Percentiles rank a stretch among this genome's conserved stretches.
phyloP scores from a whole-genome alignment of 2,888 invertebrate species.

The Ochropleura leucogaster region DNA sequence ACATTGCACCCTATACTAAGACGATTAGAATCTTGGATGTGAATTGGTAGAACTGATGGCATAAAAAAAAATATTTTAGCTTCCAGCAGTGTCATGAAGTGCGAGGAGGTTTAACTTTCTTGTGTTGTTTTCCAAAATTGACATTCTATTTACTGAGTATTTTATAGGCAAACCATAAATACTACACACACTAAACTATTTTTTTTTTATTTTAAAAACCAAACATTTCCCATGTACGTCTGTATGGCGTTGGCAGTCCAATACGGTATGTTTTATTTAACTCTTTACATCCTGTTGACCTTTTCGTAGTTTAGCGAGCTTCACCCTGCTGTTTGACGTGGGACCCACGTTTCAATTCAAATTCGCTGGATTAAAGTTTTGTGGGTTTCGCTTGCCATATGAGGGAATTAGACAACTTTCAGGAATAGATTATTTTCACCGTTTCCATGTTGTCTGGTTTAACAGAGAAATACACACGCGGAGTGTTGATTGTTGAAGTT shows the following conservation, averaged over 20 bases:
- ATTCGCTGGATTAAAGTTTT: slow-evolving; percentile 51
- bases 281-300: slow-evolving; percentile 66
- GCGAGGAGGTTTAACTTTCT: too few species aligned
- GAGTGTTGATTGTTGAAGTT: slow-evolving; percentile 40
- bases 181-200: neutral
- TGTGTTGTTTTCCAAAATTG: too few species aligned
- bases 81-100: too few species aligned
- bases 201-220: neutral
- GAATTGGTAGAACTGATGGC: too few species aligned
- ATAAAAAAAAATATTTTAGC: too few species aligned
- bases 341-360: slow-evolving; percentile 48
- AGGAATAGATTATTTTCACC: slow-evolving; percentile 49
- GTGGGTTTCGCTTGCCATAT: slow-evolving; percentile 21
- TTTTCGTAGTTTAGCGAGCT: slow-evolving; percentile 47
- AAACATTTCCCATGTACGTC: neutral
- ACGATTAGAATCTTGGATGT: too few species aligned
- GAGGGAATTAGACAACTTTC: slow-evolving; percentile 40
- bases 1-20: too few species aligned
- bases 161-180: too few species aligned
- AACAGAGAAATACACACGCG: slow-evolving; percentile 14
- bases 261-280: slow-evolving; percentile 38
- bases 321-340: slow-evolving; percentile 32
- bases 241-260: neutral
- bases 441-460: slow-evolving; percentile 24
- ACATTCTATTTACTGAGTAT: too few species aligned